These are phyloP conservation scores for Illadopsis cleaveri DNA, from an alignment of 2,113 vertebrate genomes.

Conservation along the genomic window DNA sequence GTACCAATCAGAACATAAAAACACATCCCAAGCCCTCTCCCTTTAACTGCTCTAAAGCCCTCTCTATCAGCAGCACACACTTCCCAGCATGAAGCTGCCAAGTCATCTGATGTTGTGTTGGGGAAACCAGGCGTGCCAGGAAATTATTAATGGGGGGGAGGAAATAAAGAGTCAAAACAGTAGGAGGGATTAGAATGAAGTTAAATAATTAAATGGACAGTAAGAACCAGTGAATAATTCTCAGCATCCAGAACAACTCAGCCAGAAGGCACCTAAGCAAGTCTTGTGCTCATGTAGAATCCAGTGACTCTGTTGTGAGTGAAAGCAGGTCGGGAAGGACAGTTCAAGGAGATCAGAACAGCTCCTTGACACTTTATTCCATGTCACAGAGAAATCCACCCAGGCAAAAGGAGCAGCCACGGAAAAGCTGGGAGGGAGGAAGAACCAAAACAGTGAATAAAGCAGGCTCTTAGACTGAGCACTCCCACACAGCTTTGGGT, in stretches of 20 bases:
- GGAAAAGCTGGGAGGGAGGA: not conserved
- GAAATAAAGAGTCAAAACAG: not conserved
- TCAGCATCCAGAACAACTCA: not conserved
- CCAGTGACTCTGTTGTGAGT: fast-evolving
- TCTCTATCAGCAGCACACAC: not conserved
- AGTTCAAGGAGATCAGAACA: not conserved
- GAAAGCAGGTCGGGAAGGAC: not conserved
- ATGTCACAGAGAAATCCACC: not conserved
- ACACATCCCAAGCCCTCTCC: not conserved
- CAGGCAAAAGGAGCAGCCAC: not conserved
- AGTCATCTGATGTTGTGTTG: not conserved
- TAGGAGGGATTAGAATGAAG: not conserved
- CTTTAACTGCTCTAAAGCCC: not conserved
- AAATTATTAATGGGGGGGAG: not conserved
- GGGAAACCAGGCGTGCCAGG: not conserved
- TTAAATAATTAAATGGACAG: not conserved
- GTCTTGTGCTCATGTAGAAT: not conserved
- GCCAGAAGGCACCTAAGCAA: not conserved
- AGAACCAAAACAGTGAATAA: not conserved
- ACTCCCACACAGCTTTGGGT: not conserved
- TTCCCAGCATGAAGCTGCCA: not conserved
- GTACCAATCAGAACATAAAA: not conserved
- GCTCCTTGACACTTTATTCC: not conserved
- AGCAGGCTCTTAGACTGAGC: not conserved
- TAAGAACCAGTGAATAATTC: not conserved